These are phyloP conservation scores for Drosophila setifemur DNA, from an alignment of 1,140 invertebrate species.

Conservation along the genomic window DNA sequence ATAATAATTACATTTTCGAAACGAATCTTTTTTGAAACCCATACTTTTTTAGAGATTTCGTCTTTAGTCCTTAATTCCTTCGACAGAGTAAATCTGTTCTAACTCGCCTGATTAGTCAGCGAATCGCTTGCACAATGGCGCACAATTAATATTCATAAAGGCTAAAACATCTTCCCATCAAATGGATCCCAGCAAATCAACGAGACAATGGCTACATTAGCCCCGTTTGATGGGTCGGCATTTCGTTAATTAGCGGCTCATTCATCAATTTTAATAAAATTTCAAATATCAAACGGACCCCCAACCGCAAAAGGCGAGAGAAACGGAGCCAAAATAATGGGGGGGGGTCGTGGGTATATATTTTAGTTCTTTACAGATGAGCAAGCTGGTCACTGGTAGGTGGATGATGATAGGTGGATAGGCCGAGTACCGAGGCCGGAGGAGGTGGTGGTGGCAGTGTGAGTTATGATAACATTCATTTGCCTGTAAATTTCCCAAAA, in stretches of 20 bases:
- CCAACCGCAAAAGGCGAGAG: slow-evolving; percentile 7
- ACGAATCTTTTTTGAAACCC: too few relatives aligned
- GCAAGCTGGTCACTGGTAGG: slow-evolving; percentile 8
- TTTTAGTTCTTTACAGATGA: slow-evolving; percentile 52
- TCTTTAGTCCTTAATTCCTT: too few relatives aligned
- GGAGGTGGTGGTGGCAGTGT: slow-evolving; percentile 7
- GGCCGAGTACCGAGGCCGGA: not conserved
- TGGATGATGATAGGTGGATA: slow-evolving; percentile 5
- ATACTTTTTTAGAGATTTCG: too few relatives aligned
- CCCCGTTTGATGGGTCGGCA: slow-evolving; percentile 8
- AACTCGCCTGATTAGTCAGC: slow-evolving; percentile 42
- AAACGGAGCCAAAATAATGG: not conserved
- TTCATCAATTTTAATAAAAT: slow-evolving; percentile 82
- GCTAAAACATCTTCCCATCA: not conserved
- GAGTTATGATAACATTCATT: slow-evolving; percentile 79
- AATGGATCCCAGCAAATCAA: slow-evolving; percentile 53
- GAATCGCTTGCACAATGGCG: slow-evolving; percentile 38
- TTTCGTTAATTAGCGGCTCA: slow-evolving; percentile 74
- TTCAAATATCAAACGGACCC: slow-evolving; percentile 37
- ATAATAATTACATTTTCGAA: too few relatives aligned
- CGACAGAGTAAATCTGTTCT: not conserved
- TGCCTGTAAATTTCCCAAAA: slow-evolving; percentile 78
- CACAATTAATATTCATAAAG: slow-evolving; percentile 72
- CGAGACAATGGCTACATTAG: slow-evolving; percentile 66
- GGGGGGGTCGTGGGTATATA: slow-evolving; percentile 7